Evolutionary conservation across 2,888 invertebrate genomes (phyloP).

Genomic region (Troglohyphantes excavatus): DNA sequence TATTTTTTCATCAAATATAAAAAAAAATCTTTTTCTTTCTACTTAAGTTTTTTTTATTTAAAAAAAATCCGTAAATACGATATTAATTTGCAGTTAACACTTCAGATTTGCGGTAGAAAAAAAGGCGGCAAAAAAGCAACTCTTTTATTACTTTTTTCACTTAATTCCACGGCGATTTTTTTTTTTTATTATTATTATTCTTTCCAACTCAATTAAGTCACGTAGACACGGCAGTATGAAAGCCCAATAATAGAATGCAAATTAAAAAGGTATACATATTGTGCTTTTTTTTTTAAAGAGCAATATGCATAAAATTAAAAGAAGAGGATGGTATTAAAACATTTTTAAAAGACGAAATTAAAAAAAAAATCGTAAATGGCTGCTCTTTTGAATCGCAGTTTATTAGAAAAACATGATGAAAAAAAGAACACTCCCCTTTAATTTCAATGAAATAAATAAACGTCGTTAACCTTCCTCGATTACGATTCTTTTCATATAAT

Average conservation of each 20-base stretch:
- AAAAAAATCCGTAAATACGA: slow-evolving; percentile 58
- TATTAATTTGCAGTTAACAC: slow-evolving; percentile 72
- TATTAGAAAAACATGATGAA: slow-evolving; percentile 54
- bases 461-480: slow-evolving; percentile 71
- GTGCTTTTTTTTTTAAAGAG: slow-evolving; percentile 45
- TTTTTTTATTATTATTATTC: too few relatives aligned
- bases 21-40: slow-evolving; percentile 42
- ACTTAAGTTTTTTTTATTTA: slow-evolving; percentile 33
- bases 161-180: slow-evolving; percentile 40
- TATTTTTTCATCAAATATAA: slow-evolving; percentile 33
- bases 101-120: slow-evolving; percentile 52
- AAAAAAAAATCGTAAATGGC: slow-evolving; percentile 37
- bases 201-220: slow-evolving; percentile 70
- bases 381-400: slow-evolving; percentile 62
- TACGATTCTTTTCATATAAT: slow-evolving; percentile 46
- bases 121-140: slow-evolving; percentile 10
- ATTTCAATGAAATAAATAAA: slow-evolving; percentile 76
- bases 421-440: slow-evolving; percentile 35
- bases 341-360: background rate
- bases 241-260: slow-evolving; percentile 50
- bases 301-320: background rate
- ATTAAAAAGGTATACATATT: slow-evolving; percentile 66
- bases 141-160: slow-evolving; percentile 26
- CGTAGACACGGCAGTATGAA: slow-evolving; percentile 52
- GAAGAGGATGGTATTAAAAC: slow-evolving; percentile 19